Conservation (phyloP, 1,140 invertebrate genomes). For the Drosophila sp. region DNA sequence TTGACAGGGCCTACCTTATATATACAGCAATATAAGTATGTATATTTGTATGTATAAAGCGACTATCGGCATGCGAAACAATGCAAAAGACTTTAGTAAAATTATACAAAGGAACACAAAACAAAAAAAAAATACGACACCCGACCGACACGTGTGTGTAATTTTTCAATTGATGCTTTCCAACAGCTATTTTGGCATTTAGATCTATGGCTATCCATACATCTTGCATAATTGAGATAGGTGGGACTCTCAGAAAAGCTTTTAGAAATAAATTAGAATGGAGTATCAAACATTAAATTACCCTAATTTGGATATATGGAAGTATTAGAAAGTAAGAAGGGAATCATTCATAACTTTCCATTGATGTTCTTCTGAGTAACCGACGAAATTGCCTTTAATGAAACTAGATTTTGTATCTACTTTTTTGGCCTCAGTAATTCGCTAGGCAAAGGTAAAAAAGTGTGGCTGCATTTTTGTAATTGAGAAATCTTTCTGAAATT, state of each 20-base stretch:
- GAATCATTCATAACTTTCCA: no score
- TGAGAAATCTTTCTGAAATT: no score
- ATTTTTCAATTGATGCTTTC: constrained; percentile 43
- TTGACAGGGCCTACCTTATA: constrained; percentile 44
- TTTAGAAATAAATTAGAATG: neutral
- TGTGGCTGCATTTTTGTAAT: no score
- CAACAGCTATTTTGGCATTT: constrained; percentile 1
- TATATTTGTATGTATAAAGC: neutral
- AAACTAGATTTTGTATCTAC: no score
- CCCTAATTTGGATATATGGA: no score
- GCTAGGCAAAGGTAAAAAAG: no score
- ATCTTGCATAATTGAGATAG: neutral
- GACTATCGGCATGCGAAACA: constrained; percentile 10
- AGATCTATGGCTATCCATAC: neutral
- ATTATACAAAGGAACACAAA: neutral
- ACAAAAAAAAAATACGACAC: neutral
- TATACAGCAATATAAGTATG: neutral
- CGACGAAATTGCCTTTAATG: no score
- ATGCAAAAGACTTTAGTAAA: constrained; percentile 14
- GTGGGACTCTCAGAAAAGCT: neutral
- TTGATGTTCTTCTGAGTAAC: no score
- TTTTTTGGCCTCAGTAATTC: no score
- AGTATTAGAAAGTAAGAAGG: no score
- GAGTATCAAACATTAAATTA: no score
- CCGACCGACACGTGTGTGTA: constrained; percentile 25